Evolutionary conservation across 2,888 invertebrate species (phyloP).

Genomic region (Malacosoma neustria): DNA sequence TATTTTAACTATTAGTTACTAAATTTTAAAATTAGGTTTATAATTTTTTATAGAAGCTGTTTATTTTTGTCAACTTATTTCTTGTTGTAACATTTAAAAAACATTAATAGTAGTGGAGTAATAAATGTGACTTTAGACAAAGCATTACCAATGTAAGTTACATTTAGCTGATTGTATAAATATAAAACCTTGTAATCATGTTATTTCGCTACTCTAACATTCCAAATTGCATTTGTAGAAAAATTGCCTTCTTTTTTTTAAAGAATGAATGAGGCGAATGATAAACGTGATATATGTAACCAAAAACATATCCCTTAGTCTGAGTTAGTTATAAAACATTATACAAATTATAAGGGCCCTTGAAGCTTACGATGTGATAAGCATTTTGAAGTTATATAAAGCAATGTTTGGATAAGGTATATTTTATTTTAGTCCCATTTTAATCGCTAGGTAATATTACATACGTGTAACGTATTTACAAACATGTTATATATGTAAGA

Average conservation of each 20-base stretch:
- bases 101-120: conserved; percentile 44
- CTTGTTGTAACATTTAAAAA: conserved; percentile 25
- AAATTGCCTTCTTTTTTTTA: too few relatives aligned
- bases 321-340: conserved; percentile 40
- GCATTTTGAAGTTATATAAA: conserved; percentile 3
- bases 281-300: conserved; percentile 54
- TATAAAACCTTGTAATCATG: neutral
- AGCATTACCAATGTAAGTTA: neutral
- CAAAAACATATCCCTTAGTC: conserved; percentile 68
- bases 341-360: conserved; percentile 16
- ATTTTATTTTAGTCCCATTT: conserved; percentile 2
- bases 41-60: conserved; percentile 3
- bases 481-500: conserved; percentile 47
- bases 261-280: neutral
- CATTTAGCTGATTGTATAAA: neutral
- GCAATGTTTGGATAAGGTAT: neutral
- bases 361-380: conserved; percentile 27
- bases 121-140: conserved; percentile 67
- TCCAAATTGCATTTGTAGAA: too few relatives aligned
- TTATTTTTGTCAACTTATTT: conserved; percentile 14
- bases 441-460: conserved; percentile 1
- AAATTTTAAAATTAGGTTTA: neutral
- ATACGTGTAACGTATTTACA: conserved; percentile 14
- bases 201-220: neutral
- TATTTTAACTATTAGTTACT: neutral